phyloP scores from a whole-genome alignment of 2,888 invertebrate species.

The Tyria jacobaeae region DNA sequence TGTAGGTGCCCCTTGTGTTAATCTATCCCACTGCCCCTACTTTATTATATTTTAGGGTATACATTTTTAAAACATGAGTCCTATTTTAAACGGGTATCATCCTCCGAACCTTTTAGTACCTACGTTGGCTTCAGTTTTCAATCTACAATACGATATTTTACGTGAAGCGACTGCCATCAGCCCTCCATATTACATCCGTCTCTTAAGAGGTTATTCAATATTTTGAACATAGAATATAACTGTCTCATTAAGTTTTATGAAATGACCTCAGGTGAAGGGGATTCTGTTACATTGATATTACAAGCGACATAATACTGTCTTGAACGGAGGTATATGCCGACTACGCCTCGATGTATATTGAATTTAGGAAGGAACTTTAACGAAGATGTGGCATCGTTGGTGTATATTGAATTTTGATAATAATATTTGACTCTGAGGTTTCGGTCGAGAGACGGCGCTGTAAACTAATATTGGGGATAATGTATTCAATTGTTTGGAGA shows the following conservation, averaged over 20 bases:
- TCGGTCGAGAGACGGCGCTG: neutral
- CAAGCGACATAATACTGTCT: neutral
- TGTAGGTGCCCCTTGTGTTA: no score
- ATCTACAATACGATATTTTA: no score
- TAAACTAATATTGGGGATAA: neutral
- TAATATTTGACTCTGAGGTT: conserved; percentile 6
- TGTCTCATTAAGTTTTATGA: neutral
- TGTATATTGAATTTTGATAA: conserved; percentile 2
- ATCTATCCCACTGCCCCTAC: no score
- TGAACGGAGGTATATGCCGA: neutral
- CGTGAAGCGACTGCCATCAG: no score
- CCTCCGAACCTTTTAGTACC: no score
- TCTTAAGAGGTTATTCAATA: neutral
- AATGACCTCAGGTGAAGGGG: neutral
- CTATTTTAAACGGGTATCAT: no score
- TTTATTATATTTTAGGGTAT: no score
- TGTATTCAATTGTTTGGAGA: neutral
- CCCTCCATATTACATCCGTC: neutral
- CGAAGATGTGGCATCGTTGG: neutral
- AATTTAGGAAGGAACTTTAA: conserved; percentile 4
- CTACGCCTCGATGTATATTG: conserved; percentile 1
- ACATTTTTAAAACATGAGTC: no score
- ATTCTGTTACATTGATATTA: neutral
- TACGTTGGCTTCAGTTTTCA: no score
- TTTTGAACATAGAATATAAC: neutral